Base-by-base conservation (phyloP, 2,113 vertebrate genomes). In the Bambusicola thoracicus region DNA sequence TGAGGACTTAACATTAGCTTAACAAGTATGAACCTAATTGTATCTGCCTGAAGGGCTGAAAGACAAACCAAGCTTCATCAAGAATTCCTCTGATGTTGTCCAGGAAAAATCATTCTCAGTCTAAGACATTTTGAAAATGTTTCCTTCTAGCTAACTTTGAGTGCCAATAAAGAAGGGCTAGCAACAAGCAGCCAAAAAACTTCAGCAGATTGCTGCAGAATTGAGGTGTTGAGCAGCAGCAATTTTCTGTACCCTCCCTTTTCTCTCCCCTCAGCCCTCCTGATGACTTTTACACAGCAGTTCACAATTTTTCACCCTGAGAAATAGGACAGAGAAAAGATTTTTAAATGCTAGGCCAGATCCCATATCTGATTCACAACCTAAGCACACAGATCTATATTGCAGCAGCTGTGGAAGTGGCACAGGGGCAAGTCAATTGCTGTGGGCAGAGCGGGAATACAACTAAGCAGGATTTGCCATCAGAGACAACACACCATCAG, bases 221-320 rank as follows among this genome's bases (percentile, higher is more conserved):
- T 73, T 3, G 2, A 41, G 36, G 40, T 9, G 8, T 22, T 38
- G 1, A 63, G 58, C 53, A 68, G 34, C 0, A 6, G 15, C 56
- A 0, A 0, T 67, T 75, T 58, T 66, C 0, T 0, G 40, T 49
- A 2, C 59, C 63, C 80, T 30, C 41, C 44, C 1, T 0, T 44
- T 83, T 68, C 68, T 56, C 81, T 72, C 53, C 4, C 8, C 22
- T 81, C 46, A 20, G 10, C 29, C 34, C 58, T 46, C 44, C 24
- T 38, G 83, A 63, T 22, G 25, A 56, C 6, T 22, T 9, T 48
- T 21, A 75, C 43, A 29, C 13, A 76, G 83, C 34, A 62, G 19
- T 24, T 92, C 85, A 21, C 38, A 68, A 19, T 38, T 68, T 74
- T 80, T 73, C 32, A 76, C 46, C n/a, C 6, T 4, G 12, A 77